Conservation (phyloP, 1,140 invertebrate species). For the Achroia grisella region DNA sequence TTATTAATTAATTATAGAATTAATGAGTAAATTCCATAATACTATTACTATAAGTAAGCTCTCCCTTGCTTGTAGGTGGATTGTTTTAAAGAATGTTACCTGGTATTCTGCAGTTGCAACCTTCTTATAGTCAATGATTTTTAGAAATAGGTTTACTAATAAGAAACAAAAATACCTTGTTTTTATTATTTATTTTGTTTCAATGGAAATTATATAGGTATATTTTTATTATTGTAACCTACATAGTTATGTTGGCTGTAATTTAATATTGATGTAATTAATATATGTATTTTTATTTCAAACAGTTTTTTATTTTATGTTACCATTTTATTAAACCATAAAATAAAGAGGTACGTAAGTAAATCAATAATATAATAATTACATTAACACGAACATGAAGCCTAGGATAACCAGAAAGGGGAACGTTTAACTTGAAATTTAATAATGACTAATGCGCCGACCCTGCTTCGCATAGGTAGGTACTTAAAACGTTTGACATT, state of each 20-base stretch:
- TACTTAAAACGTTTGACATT: no score
- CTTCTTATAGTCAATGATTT: constrained; percentile 68
- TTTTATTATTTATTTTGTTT: constrained; percentile 73
- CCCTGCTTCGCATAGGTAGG: no score
- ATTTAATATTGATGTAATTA: constrained; percentile 73
- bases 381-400: background rate
- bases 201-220: constrained; percentile 71
- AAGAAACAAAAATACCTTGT: constrained; percentile 63
- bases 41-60: constrained; percentile 62
- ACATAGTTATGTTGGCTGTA: constrained; percentile 71
- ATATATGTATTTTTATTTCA: constrained; percentile 74
- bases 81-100: constrained; percentile 68
- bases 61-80: constrained; percentile 66
- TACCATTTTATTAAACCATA: background rate
- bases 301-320: constrained; percentile 20
- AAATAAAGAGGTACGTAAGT: background rate
- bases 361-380: background rate
- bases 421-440: no score
- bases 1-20: constrained; percentile 62
- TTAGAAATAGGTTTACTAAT: constrained; percentile 67
- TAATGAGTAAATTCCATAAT: constrained; percentile 69
- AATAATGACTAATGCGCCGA: no score
- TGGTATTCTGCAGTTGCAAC: constrained; percentile 55
- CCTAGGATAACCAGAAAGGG: no score
- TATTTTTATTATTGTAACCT: constrained; percentile 72